Conservation (phyloP, 2,113 vertebrate genomes). For the Ictalurus furcatus region DNA sequence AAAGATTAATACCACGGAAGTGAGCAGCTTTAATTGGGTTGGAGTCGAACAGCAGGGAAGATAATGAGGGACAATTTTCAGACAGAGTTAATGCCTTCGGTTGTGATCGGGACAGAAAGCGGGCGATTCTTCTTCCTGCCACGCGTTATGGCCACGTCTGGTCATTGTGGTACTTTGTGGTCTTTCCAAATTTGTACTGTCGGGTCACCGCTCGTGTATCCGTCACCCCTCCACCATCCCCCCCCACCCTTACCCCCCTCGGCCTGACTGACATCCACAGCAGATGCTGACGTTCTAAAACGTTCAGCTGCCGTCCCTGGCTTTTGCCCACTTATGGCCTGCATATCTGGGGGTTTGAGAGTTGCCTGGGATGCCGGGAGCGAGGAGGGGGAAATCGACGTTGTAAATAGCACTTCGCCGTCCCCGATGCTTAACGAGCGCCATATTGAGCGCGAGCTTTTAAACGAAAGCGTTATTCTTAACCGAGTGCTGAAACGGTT, state of each 20-base stretch:
- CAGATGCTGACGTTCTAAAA: slow-evolving; percentile 99
- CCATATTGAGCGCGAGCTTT: slow-evolving; percentile 33
- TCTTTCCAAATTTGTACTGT: slow-evolving; percentile 43
- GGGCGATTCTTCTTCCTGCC: slow-evolving; percentile 28
- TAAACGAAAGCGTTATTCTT: background rate
- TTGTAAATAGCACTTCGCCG: slow-evolving; percentile 78
- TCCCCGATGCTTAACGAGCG: slow-evolving; percentile 18
- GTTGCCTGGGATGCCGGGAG: slow-evolving; percentile 46
- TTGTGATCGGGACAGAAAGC: slow-evolving; percentile 16
- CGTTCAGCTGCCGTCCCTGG: slow-evolving; percentile 75
- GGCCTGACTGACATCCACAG: slow-evolving; percentile 91
- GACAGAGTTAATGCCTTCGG: background rate
- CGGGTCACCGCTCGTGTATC: slow-evolving; percentile 17
- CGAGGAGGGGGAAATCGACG: slow-evolving; percentile 21
- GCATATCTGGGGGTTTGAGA: slow-evolving; percentile 78
- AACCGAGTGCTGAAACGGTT: background rate
- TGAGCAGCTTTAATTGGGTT: background rate
- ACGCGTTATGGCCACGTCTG: background rate
- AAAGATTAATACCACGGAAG: slow-evolving; percentile 34
- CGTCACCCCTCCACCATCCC: slow-evolving; percentile 13
- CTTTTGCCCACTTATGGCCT: slow-evolving; percentile 98
- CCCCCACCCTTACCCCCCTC: slow-evolving; percentile 57
- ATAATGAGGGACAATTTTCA: background rate
- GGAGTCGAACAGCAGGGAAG: background rate
- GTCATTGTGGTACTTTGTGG: slow-evolving; percentile 34